Evolutionary conservation across 2,113 vertebrate species (phyloP), one percentile per base, ranked within the genome.

Genomic region (Xenopus laevis): DNA sequence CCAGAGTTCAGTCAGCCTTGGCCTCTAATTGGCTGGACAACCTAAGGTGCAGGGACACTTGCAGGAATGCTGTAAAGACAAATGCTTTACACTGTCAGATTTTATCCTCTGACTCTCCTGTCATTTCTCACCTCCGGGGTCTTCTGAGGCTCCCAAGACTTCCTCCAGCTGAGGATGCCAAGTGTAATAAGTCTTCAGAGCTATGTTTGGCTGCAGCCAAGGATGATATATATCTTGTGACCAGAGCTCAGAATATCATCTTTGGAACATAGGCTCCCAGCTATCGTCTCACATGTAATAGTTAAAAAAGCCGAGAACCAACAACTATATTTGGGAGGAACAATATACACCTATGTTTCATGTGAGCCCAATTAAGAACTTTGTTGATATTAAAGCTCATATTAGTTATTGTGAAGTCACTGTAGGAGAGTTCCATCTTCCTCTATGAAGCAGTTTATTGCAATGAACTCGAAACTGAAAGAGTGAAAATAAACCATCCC

Each of bases 11-110:
- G 10, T 46, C 57, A 75, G 46, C 57, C 68, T 33, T 68, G 46
- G 17, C 55, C 64, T 61, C 16, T 74, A 74, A 68, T 74, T 74
- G 72, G 64, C 65, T 68, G 13, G 46, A 68, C 65, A 75, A 20
- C 58, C 73, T 68, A 53, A 53, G 58, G 65, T 68, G 53, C 57
- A 23, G 44, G 40, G 27, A n/a, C 13, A 44, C 45, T 62, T 62
- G 50, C 73, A 68, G 58, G 44, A 75, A 55, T 27, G 58, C 52
- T 68, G 57, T 40, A 75, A 61, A 75, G 52, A 57, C 65, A 75
- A 75, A 68, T 68, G 33, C 55, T 52, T 52, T 73, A 30, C 63
- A 73, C 52, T 65, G 65, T 66, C 73, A 75, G 65, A 45, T 61
- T 68, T 47, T 30, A 75, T 68, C 64, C 27, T 62, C 47, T 52